Evolutionary conservation across 2,888 invertebrate species (phyloP).

Genomic region (Apodemia zela): DNA sequence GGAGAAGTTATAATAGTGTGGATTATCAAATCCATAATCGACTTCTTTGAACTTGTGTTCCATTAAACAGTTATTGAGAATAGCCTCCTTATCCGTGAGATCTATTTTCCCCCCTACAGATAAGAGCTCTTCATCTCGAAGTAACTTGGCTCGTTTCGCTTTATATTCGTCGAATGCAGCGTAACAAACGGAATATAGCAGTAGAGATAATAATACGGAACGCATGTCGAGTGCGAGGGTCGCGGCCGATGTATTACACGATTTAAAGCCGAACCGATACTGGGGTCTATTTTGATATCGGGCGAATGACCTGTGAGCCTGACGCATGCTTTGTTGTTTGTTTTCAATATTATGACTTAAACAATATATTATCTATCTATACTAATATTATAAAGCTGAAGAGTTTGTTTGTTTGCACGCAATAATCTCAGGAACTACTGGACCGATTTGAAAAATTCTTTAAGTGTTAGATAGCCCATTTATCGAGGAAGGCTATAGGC

Average conservation of each 20-base stretch:
- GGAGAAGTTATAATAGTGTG: slow-evolving; percentile 82
- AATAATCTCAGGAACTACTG: too few relatives aligned
- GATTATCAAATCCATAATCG: slow-evolving; percentile 74
- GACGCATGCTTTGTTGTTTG: not conserved
- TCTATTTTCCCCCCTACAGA: slow-evolving; percentile 74
- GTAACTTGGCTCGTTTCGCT: slow-evolving; percentile 57
- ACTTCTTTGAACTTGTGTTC: slow-evolving; percentile 75
- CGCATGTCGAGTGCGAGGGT: slow-evolving; percentile 32
- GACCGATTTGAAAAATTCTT: too few relatives aligned
- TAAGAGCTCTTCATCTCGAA: slow-evolving; percentile 65
- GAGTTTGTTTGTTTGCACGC: too few relatives aligned
- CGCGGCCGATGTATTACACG: slow-evolving; percentile 24
- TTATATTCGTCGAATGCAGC: slow-evolving; percentile 43
- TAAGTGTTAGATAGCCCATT: too few relatives aligned
- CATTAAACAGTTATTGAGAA: slow-evolving; percentile 82
- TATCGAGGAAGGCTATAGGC: too few relatives aligned
- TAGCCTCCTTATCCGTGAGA: slow-evolving; percentile 68
- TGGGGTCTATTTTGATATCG: slow-evolving; percentile 23
- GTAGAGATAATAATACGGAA: slow-evolving; percentile 27
- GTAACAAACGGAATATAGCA: slow-evolving; percentile 36
- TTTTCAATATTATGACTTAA: not conserved
- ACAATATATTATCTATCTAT: too few relatives aligned
- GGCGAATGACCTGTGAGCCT: slow-evolving; percentile 26
- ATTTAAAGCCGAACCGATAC: slow-evolving; percentile 26
- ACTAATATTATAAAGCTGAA: too few relatives aligned